Percentiles rank a stretch among this genome's conserved stretches.
Evolutionary conservation across 1,140 invertebrate genomes (phyloP).

Genomic region (Myzus persicae): DNA sequence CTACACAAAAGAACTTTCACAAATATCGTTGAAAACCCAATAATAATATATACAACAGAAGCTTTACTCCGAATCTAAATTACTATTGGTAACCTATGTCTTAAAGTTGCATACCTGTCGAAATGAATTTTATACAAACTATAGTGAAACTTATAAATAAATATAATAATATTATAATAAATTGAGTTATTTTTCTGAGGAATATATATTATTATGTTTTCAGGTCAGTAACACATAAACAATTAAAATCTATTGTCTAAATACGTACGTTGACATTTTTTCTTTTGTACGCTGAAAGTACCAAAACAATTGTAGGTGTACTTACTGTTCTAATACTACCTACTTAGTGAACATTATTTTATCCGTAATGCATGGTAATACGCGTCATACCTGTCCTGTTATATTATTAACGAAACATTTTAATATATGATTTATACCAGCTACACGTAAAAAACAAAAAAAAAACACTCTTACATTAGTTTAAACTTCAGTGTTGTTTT

Average conservation of each 20-base stretch:
- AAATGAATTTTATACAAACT: background rate
- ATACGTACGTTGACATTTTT: background rate
- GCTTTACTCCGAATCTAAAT: background rate
- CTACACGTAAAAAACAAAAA: too few relatives aligned
- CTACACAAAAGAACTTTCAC: background rate
- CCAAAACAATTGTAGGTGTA: background rate
- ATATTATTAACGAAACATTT: background rate
- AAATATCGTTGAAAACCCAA: background rate
- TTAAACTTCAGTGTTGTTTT: background rate
- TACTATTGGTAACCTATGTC: background rate
- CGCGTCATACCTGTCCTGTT: background rate
- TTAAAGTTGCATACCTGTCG: background rate
- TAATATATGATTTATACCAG: background rate
- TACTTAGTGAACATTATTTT: background rate
- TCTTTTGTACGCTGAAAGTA: background rate
- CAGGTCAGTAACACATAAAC: background rate
- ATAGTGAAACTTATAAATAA: background rate
- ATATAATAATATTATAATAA: background rate
- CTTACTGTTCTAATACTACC: background rate
- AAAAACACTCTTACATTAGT: background rate
- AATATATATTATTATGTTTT: slow-evolving; percentile 28
- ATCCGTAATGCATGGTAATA: background rate
- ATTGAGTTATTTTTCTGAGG: background rate
- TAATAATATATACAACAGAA: background rate
- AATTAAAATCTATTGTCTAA: slow-evolving; percentile 37